These are phyloP conservation scores for Cichladusa arquata DNA, from an alignment of 2,113 vertebrate species.

Conservation along the genomic window DNA sequence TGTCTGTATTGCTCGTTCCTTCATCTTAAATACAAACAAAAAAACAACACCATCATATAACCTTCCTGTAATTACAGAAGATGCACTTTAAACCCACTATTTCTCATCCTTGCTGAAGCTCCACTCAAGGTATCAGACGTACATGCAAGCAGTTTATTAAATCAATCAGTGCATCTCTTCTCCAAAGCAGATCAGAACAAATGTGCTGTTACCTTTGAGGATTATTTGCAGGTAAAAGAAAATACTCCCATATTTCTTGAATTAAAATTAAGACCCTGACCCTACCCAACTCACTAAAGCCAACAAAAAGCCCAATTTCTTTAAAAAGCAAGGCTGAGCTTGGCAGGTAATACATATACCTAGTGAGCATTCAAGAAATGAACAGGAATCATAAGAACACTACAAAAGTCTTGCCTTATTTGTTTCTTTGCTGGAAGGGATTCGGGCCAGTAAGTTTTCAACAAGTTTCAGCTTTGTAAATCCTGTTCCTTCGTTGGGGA, in stretches of 20 bases:
- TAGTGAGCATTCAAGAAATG: not conserved
- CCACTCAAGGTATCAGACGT: not conserved
- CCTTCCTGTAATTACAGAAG: not conserved
- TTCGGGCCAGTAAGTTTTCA: slow-evolving; percentile 88
- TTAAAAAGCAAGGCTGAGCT: not conserved
- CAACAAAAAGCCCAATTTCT: not conserved
- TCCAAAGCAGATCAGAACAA: not conserved
- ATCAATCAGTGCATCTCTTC: not conserved
- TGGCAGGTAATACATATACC: not conserved
- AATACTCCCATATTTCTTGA: not conserved
- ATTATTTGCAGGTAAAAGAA: not conserved
- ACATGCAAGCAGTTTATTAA: not conserved
- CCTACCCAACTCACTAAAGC: not conserved
- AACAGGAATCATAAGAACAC: not conserved
- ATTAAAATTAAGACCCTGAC: not conserved
- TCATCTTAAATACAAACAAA: slow-evolving; percentile 82
- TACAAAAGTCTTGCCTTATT: slow-evolving; percentile 79
- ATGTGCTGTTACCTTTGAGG: not conserved
- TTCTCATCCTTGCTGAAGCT: not conserved
- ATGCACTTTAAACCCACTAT: not conserved
- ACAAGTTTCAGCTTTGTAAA: slow-evolving; percentile 89
- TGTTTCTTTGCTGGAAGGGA: slow-evolving; percentile 93
- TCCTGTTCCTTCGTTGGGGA: slow-evolving; percentile 85
- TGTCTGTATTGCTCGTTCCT: slow-evolving; percentile 92
- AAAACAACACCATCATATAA: not conserved